Percentiles rank a stretch among this genome's conserved stretches.
Conservation (phyloP, 2,888 invertebrate species). For the Poecilobothrus nobilitatus region DNA sequence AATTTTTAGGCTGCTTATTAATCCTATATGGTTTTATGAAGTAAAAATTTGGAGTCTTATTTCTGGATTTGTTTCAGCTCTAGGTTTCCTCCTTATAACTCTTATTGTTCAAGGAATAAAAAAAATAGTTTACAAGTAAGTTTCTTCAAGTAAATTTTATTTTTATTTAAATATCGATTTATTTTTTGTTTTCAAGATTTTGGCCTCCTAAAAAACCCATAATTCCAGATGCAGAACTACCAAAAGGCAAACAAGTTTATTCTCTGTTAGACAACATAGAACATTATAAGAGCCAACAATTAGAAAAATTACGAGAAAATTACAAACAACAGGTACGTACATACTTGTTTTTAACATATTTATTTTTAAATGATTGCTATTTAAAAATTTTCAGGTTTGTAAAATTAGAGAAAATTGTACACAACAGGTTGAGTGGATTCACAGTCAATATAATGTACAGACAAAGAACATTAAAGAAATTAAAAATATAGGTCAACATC, state of each 20-base stretch:
- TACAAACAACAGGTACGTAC: constrained; percentile 73
- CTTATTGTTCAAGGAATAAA: constrained; percentile 68
- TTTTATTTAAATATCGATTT: constrained; percentile 22
- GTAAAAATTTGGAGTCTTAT: constrained; percentile 77
- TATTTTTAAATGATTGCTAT: neutral
- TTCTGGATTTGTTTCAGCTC: constrained; percentile 72
- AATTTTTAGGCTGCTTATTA: constrained; percentile 58
- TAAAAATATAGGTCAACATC: constrained; percentile 82
- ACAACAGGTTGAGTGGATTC: constrained; percentile 89
- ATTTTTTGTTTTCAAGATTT: constrained; percentile 54
- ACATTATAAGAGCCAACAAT: constrained; percentile 77
- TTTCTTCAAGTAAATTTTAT: no score
- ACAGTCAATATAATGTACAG: constrained; percentile 83
- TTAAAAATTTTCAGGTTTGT: constrained; percentile 54
- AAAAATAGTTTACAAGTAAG: constrained; percentile 52
- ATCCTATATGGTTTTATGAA: constrained; percentile 74
- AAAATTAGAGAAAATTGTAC: constrained; percentile 88
- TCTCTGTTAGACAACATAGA: constrained; percentile 86
- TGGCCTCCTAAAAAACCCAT: constrained; percentile 60
- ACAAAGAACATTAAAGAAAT: constrained; percentile 79
- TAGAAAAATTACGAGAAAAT: constrained; percentile 82
- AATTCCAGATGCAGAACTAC: constrained; percentile 44
- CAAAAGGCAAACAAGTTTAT: constrained; percentile 73
- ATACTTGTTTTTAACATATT: neutral
- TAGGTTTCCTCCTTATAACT: constrained; percentile 69